Evolutionary conservation across 2,888 invertebrate genomes (phyloP), one percentile per base, ranked within the genome.

Genomic region (Ypsolopha scabrella): DNA sequence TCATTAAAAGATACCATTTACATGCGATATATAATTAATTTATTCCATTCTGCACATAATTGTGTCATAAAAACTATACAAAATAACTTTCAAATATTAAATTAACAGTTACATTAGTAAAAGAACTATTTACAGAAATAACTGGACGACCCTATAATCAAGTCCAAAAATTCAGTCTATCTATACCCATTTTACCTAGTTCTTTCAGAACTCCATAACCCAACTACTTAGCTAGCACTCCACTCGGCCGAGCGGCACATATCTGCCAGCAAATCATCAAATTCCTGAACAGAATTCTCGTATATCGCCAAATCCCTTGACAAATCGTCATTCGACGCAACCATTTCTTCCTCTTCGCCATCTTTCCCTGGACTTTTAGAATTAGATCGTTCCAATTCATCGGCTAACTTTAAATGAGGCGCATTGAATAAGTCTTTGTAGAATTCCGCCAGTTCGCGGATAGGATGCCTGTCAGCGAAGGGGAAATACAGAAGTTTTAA

Each of bases 351-450:
- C n/a, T 71, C 64, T 2, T 66, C 70, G 44, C 63, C 68, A 7
- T 67, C 50, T 0, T 66, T 65, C 24, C 75, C 75, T 0, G 67
- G 61, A 49, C 65, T 68, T 48, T 65, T 67, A 1, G 59, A 54
- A 39, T 57, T 61, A 3, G 61, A 64, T 52, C 36, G 50, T 14
- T 55, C 61, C 39, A 64, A 46, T 35, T 76, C 72, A 4, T 78
- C 78, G 0, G 71, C 70, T 7, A 83, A 57, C 48, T 82, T 82
- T 54, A 85, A 65, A 61, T 81, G 74, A 3, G 86, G 86, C 2
- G 95, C 94, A 58, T 90, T 90, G 70, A 94, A 93, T 73, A 94
- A 94, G 58, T 94, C 93, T 47, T 92, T 89, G 72, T 93, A 94
- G 75, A 95, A 94, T 60, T 91, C 89, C 1, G 93, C 93, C 57